Evolutionary conservation across 2,888 invertebrate genomes (phyloP).

Genomic region (Lutraria lutraria): DNA sequence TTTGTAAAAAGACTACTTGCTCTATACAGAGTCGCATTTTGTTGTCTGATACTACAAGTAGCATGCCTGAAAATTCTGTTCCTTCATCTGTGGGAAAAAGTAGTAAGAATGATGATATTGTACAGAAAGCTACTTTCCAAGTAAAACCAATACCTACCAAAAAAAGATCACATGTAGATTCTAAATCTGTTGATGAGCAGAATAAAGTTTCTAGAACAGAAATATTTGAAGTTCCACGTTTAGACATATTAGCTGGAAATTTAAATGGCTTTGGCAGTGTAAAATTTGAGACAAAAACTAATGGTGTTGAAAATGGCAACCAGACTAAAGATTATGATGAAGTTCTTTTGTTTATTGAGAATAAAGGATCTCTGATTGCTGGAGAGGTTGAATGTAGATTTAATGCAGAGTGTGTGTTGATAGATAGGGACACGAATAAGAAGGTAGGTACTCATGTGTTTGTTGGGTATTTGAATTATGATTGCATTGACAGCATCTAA

Average conservation of each 20-base stretch:
- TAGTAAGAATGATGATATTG: background rate
- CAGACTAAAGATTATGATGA: background rate
- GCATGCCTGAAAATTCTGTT: background rate
- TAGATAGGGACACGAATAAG: background rate
- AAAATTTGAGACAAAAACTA: background rate
- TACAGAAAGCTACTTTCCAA: constrained; percentile 16
- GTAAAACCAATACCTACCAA: constrained; percentile 19
- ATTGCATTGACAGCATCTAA: too few relatives aligned
- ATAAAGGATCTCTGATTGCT: constrained; percentile 27
- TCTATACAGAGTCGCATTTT: background rate
- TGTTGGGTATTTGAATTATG: too few relatives aligned
- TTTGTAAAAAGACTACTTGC: constrained; percentile 55
- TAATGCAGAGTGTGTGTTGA: background rate
- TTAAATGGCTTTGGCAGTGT: background rate
- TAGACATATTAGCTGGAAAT: background rate
- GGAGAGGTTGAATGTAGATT: constrained; percentile 7
- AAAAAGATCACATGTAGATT: constrained; percentile 11
- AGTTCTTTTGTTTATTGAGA: constrained; percentile 14
- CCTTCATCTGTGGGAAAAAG: background rate
- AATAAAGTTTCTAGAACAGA: constrained; percentile 7
- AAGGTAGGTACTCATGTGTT: background rate
- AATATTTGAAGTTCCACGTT: background rate
- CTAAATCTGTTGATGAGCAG: background rate
- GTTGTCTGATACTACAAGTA: background rate
- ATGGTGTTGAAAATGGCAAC: background rate